Percentiles rank a stretch among this genome's conserved stretches.
phyloP scores from a whole-genome alignment of 2,888 invertebrate species.

The Drosophila ustulata region DNA sequence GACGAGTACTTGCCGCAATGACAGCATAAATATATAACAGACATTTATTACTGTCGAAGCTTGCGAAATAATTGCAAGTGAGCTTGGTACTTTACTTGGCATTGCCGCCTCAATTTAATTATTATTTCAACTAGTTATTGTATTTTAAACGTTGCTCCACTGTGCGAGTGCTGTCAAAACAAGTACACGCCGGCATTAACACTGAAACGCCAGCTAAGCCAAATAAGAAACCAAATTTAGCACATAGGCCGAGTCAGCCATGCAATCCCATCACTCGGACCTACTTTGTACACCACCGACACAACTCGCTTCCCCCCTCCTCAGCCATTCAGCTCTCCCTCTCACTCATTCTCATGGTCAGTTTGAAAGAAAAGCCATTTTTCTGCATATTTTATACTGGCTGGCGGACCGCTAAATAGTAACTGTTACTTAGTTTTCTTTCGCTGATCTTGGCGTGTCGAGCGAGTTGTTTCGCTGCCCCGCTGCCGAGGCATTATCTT shows the following conservation, averaged over 20 bases:
- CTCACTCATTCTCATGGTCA: not conserved
- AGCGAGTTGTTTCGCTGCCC: slow-evolving; percentile 8
- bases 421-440: slow-evolving; percentile 76
- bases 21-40: slow-evolving; percentile 33
- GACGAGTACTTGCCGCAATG: slow-evolving; percentile 37
- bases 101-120: not conserved
- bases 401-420: slow-evolving; percentile 67
- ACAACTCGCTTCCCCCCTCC: not conserved
- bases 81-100: too few relatives aligned
- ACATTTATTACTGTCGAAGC: slow-evolving; percentile 71
- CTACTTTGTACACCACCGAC: slow-evolving; percentile 40
- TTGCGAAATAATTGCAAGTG: slow-evolving; percentile 51
- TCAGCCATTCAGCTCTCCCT: not conserved
- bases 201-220: slow-evolving; percentile 58
- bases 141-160: slow-evolving; percentile 30
- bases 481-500: slow-evolving; percentile 69
- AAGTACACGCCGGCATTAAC: slow-evolving; percentile 65
- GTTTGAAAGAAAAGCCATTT: slow-evolving; percentile 65
- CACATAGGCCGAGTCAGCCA: slow-evolving; percentile 49
- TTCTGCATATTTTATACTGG: slow-evolving; percentile 60
- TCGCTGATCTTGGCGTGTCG: slow-evolving; percentile 50
- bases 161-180: slow-evolving; percentile 61
- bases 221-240: slow-evolving; percentile 58
- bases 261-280: slow-evolving; percentile 48
- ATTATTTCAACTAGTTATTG: not conserved